Evolutionary conservation across 2,113 vertebrate genomes (phyloP), one percentile per base, ranked within the genome.

Genomic region (Cryptomyrus ogoouensis): DNA sequence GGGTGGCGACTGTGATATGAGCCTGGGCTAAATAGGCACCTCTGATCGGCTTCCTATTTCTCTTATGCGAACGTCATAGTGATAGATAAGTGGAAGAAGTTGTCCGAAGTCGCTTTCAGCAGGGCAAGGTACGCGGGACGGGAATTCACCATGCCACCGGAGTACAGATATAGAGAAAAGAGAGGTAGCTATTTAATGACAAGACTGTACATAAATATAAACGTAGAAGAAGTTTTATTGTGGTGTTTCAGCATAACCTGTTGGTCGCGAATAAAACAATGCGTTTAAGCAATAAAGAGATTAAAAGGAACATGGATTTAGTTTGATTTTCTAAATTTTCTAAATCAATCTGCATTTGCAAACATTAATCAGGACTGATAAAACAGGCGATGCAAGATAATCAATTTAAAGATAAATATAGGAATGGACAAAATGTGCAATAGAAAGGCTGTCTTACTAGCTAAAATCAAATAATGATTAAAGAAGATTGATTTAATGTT

Each of bases 1-100:
- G 83, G 83, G 83, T 84, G 83, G 83, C 83, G 39, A 84, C 42
- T 84, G 83, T 21, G 83, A 84, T 47, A 84, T 84, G 19, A 84
- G 83, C 44, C 42, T 46, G 42, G 21, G 83, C 44, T 84, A 84
- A 84, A 84, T 47, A 47, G 83, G 12, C 83, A 84, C 83, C 39
- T 84, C 44, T 47, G 83, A 1, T 12, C 83, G 15, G 42, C 44
- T 84, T 84, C 44, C 44, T 46, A 21, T 9, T 47, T 44, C 83
- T 44, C 19, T 47, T 47, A 84, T 84, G 83, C 19, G 44, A 84
- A n/a, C 83, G 39, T 47, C 42, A 47, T 21, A 47, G 35, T 46
- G 83, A 47, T 46, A 84, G 83, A 84, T 42, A 47, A 21, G 19
- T 47, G 42, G 19, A 10, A 84, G 24, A 46, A 12, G 24, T 10